Conservation (phyloP, 2,888 invertebrate species). For the Phytoseiulus persimilis region DNA sequence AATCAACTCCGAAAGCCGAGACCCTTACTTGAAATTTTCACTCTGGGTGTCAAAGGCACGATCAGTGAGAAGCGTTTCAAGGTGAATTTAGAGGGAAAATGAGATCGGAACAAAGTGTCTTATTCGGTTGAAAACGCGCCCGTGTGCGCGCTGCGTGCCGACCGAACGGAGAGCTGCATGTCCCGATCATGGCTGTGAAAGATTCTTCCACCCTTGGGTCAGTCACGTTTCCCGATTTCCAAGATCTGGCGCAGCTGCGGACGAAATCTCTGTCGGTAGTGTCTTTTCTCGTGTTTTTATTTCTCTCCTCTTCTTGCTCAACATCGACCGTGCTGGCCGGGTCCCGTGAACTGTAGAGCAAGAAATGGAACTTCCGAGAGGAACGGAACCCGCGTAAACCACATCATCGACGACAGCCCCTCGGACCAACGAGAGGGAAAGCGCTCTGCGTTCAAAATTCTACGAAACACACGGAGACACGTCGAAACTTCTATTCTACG, state of each 20-base stretch:
- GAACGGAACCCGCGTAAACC: not conserved
- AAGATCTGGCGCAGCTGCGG: not conserved
- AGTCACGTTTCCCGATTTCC: not conserved
- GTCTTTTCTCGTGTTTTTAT: not conserved
- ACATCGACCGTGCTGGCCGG: no score
- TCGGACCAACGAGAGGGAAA: not conserved
- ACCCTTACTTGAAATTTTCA: not conserved
- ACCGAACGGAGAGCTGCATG: not conserved
- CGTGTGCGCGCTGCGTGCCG: not conserved
- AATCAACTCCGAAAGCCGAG: no score
- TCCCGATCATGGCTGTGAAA: not conserved
- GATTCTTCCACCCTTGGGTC: not conserved
- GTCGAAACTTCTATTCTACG: not conserved
- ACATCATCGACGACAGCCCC: no score
- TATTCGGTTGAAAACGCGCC: no score
- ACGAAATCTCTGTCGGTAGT: no score
- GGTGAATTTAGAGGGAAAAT: not conserved
- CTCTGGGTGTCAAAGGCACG: not conserved
- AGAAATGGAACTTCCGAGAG: not conserved
- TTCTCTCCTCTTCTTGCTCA: no score
- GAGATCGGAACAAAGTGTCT: not conserved
- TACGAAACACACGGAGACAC: not conserved
- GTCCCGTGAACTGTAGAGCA: no score
- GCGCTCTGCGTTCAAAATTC: not conserved
- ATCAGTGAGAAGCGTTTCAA: not conserved